phyloP scores from a whole-genome alignment of 2,113 vertebrate genomes.

The Crotalus helleri region DNA sequence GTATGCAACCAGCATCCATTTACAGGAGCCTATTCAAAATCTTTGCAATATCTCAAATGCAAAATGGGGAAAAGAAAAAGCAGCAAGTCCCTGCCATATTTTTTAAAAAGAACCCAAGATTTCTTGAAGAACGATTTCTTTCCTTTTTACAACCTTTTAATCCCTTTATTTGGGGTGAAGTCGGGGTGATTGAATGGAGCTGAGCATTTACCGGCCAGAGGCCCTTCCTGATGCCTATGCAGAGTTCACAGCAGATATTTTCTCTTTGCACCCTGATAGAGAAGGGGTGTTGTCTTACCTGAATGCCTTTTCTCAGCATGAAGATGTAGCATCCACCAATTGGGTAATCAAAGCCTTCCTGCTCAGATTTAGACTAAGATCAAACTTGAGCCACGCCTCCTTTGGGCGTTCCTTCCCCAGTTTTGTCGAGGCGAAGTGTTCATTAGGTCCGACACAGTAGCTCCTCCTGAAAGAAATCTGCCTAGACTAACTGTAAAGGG shows the following conservation, averaged over 20 bases:
- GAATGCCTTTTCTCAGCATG: too few species aligned
- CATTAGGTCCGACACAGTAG: too few species aligned
- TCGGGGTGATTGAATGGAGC: neutral
- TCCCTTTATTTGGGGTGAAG: neutral
- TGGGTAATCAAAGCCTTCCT: too few species aligned
- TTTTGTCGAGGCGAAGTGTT: too few species aligned
- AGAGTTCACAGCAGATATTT: neutral
- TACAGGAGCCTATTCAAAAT: neutral
- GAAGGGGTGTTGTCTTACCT: too few species aligned
- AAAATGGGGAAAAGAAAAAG: neutral
- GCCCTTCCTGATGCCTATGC: neutral
- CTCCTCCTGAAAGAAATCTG: too few species aligned
- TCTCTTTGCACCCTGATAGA: neutral
- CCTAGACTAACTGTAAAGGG: too few species aligned
- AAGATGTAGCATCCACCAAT: too few species aligned
- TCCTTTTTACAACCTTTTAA: neutral
- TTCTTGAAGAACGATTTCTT: neutral
- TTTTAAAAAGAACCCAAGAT: neutral
- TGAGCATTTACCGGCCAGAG: neutral
- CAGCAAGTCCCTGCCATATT: neutral
- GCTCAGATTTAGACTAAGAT: too few species aligned
- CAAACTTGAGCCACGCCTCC: too few species aligned
- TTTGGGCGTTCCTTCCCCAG: too few species aligned
- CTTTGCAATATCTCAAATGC: neutral
- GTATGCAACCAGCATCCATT: neutral